Base-by-base conservation (phyloP, 2,888 invertebrate genomes). In the Scaptomyza tumidula region DNA sequence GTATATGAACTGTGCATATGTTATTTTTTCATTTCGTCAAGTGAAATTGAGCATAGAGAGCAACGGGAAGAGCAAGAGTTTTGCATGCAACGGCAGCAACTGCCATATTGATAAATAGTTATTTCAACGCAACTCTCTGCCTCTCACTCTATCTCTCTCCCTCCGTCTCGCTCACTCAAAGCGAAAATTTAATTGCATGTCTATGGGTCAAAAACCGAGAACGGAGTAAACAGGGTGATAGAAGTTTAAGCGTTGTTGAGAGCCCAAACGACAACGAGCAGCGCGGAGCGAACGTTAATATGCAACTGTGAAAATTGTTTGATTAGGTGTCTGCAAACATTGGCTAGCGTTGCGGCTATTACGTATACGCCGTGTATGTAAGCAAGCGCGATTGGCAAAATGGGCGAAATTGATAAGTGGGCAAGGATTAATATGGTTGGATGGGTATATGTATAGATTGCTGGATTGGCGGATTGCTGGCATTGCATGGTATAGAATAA, bases 1-100 rank as follows among this genome's bases (percentile, higher is more conserved):
- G 27, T 41, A 57, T 33, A 50, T 70, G 56, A 61, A 71, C 46
- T 41, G 13, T 39, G 27, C 75, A 13, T 35, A 7, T 82, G 70
- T 83, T 80, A 67, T 75, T 83, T 83, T 80, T 83, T 52, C 66
- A 83, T 78, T 78, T 75, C 53, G 53, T 70, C 75, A 69, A 75
- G 71, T 63, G 46, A 75, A 75, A 78, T 67, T 74, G 61, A 13
- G 49, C 7, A 57, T 5, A 33, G 9, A 31, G 31, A 19, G 29
- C 33, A 33, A 9, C 7, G 46, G 31, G n/a, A 7, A 3, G n/a
- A 19, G 6, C 0, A 6, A 13, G 6, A 10, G 4, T 41, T 41
- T 33, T 33, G 9, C 6, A 11, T 60, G 57, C 60, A 70, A 31
- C 50, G 48, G 50, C 43, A 45, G 41, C 55, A 39, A 19, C 19